These are phyloP conservation scores for Chitala chitala DNA, from an alignment of 2,113 vertebrate species.

Conservation along the genomic window DNA sequence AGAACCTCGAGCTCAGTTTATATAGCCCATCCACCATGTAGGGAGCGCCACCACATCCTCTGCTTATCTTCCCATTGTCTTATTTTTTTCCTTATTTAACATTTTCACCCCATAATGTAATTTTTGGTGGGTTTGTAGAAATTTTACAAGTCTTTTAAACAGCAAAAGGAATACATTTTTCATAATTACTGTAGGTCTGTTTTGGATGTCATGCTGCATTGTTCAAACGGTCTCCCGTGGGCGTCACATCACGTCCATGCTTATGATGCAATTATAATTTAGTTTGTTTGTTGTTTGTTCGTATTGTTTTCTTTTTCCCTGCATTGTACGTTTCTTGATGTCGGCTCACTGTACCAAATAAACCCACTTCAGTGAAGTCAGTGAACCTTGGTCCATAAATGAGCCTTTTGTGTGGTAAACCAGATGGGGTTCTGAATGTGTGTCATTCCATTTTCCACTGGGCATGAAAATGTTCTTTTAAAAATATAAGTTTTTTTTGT, in stretches of 20 bases:
- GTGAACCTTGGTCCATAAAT: conserved; percentile 4
- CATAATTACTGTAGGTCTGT: neutral
- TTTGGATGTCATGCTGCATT: neutral
- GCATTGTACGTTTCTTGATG: no score
- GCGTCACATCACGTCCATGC: no score
- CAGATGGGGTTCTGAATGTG: neutral
- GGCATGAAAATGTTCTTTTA: conserved; percentile 14
- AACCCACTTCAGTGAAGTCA: conserved; percentile 1
- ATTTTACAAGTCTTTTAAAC: no score
- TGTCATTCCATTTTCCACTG: neutral
- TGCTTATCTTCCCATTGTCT: conserved; percentile 10
- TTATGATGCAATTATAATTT: no score
- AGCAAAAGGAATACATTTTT: no score
- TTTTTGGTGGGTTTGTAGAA: no score
- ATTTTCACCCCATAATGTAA: conserved; percentile 19
- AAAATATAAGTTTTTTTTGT: conserved; percentile 16
- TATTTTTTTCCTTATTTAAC: no score
- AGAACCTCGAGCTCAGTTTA: conserved; percentile 26
- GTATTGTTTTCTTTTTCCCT: no score
- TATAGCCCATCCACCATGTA: neutral
- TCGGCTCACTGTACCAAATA: neutral
- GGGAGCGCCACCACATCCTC: neutral
- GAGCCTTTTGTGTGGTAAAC: neutral
- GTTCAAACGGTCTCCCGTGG: neutral
- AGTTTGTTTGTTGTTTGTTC: no score